phyloP scores from a whole-genome alignment of 2,113 vertebrate species.

The Dendropsophus ebraccatus region DNA sequence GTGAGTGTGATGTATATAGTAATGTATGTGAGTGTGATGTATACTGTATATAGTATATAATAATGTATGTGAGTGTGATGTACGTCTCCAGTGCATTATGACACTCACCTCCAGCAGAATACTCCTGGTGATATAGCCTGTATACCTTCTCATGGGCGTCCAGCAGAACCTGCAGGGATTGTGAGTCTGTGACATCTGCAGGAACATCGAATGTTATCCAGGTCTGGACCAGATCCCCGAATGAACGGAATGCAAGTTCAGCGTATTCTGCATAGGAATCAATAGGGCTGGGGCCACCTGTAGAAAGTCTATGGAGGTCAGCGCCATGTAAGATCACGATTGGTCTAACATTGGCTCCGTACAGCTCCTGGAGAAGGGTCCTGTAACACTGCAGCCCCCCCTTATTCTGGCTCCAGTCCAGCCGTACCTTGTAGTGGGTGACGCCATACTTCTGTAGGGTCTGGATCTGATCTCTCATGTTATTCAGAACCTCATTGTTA shows the following conservation, averaged over 20 bases:
- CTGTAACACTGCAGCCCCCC: slow-evolving; percentile 74
- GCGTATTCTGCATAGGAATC: slow-evolving; percentile 79
- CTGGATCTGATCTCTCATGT: slow-evolving; percentile 69
- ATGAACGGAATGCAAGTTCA: slow-evolving; percentile 76
- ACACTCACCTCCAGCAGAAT: slow-evolving; percentile 71
- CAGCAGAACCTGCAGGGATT: slow-evolving; percentile 66
- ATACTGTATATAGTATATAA: background rate
- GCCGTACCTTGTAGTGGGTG: slow-evolving; percentile 82
- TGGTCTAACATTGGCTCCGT: slow-evolving; percentile 69
- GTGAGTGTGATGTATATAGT: no score
- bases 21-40: no score
- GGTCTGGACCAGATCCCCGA: slow-evolving; percentile 73
- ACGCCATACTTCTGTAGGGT: slow-evolving; percentile 69
- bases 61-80: no score
- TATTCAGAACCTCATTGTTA: slow-evolving; percentile 60
- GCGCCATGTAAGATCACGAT: slow-evolving; percentile 77
- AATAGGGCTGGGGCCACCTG: slow-evolving; percentile 31
- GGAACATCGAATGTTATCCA: slow-evolving; percentile 84
- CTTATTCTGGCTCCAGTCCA: slow-evolving; percentile 75
- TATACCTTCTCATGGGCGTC: slow-evolving; percentile 73
- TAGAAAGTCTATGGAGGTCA: rapidly evolving
- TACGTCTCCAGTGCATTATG: background rate
- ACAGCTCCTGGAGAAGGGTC: slow-evolving; percentile 73
- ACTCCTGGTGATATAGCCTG: slow-evolving; percentile 67
- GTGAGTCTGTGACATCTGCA: slow-evolving; percentile 47